Conservation (phyloP, 2,888 invertebrate genomes). For the Nemotelus nigrinus region DNA sequence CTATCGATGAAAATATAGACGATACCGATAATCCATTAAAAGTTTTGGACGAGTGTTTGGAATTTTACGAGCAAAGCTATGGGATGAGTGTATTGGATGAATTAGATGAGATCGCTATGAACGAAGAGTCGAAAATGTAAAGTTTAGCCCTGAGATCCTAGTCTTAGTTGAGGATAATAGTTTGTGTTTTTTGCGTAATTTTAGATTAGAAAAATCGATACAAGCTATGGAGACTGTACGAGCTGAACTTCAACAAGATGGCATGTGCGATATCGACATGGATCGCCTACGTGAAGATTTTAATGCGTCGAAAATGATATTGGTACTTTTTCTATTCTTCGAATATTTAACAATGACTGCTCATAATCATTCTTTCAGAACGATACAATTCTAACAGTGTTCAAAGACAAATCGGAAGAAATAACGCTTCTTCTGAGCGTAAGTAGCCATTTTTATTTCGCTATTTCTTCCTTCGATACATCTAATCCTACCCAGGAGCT, state of each 20-base stretch:
- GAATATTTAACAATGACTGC: not conserved
- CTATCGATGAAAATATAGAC: not conserved
- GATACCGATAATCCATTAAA: not conserved
- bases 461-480: not conserved
- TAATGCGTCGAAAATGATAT: not conserved
- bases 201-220: conserved; percentile 4
- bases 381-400: conserved; percentile 14
- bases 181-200: not conserved
- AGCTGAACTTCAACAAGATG: not conserved
- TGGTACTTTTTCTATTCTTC: conserved; percentile 6
- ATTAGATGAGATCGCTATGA: not conserved
- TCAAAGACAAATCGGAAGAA: conserved; percentile 16
- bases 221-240: not conserved
- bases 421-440: conserved; percentile 11
- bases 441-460: not conserved
- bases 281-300: conserved; percentile 28
- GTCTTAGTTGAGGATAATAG: not conserved
- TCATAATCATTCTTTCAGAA: conserved; percentile 13
- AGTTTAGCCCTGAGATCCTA: not conserved
- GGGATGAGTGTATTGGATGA: not conserved
- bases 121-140: conserved; percentile 18
- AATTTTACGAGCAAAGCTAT: conserved; percentile 7
- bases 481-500: conserved; percentile 13
- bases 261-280: conserved; percentile 1
- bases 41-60: conserved; percentile 15